A percentile compares a stretch with the other conserved stretches of the same genome.
These are phyloP conservation scores for Drosophila mauritiana DNA, from an alignment of 1,140 invertebrate species.

Conservation along the genomic window DNA sequence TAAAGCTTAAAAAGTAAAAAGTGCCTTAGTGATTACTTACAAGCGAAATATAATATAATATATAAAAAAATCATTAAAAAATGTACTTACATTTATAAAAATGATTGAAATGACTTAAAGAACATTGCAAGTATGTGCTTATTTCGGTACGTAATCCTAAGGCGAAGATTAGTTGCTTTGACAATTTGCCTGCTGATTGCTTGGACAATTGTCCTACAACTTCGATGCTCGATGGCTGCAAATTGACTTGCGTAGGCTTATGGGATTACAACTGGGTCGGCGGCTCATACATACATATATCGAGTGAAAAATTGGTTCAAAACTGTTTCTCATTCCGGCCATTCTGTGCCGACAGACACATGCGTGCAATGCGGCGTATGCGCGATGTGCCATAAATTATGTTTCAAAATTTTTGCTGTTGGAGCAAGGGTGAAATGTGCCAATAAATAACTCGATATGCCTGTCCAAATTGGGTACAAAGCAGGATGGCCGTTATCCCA, in stretches of 20 bases:
- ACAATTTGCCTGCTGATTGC: constrained; percentile 49
- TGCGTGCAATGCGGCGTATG: constrained; percentile 59
- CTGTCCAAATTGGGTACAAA: constrained; percentile 33
- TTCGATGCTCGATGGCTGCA: constrained; percentile 27
- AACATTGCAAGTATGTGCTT: not conserved
- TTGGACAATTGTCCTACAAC: constrained; percentile 37
- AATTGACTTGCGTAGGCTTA: constrained; percentile 59
- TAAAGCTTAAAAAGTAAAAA: not conserved
- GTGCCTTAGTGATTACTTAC: too few species aligned
- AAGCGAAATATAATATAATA: too few species aligned
- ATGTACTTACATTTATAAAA: not conserved
- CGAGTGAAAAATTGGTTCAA: constrained; percentile 38
- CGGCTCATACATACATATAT: not conserved
- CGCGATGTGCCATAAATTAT: constrained; percentile 66
- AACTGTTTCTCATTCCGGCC: constrained; percentile 15
- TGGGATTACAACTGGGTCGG: constrained; percentile 16
- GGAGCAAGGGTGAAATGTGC: constrained; percentile 25
- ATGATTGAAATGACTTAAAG: not conserved
- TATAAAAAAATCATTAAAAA: not conserved
- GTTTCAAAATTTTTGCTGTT: constrained; percentile 38
- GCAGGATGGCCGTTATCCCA: constrained; percentile 18
- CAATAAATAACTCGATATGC: constrained; percentile 61
- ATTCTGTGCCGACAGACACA: constrained; percentile 13
- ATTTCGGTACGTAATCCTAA: constrained; percentile 17
- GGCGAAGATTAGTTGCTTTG: constrained; percentile 30